Evolutionary conservation across 2,797 vertebrate species (phyloP).

Genomic region (Sebastolobus altivelis): DNA sequence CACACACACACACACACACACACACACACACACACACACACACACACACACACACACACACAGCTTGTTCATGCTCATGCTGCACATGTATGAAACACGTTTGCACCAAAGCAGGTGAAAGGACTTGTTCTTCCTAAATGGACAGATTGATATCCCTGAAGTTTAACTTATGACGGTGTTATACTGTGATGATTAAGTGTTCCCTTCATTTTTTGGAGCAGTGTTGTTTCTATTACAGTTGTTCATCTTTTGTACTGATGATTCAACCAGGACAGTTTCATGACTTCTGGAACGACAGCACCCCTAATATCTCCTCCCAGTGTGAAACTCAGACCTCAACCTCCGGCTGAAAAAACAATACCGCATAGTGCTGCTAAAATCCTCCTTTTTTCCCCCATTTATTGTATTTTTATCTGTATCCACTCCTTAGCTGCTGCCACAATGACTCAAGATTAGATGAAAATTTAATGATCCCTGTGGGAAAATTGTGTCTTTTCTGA

Average conservation of each 20-base stretch:
- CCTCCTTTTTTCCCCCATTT: constrained; percentile 8
- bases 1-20: constrained; percentile 10
- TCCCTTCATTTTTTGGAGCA: no score
- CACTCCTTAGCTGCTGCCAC: constrained; percentile 34
- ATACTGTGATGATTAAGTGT: no score
- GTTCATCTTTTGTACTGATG: no score
- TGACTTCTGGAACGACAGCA: neutral
- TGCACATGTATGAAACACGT: neutral
- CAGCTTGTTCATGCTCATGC: neutral
- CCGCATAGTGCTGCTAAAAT: constrained; percentile 19
- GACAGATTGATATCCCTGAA: no score
- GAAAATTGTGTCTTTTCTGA: constrained; percentile 45
- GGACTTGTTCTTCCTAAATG: no score
- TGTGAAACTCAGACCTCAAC: neutral
- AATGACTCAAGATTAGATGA: constrained; percentile 52
- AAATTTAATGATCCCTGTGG: constrained; percentile 64
- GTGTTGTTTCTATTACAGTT: no score
- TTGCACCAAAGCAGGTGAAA: no score
- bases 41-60: neutral
- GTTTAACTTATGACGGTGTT: no score
- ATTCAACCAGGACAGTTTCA: neutral
- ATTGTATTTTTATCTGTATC: constrained; percentile 39
- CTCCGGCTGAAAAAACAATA: neutral
- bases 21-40: neutral
- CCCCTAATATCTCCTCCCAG: neutral